Conservation (phyloP, 2,797 vertebrate species). For the Gorsachius magnificus region DNA sequence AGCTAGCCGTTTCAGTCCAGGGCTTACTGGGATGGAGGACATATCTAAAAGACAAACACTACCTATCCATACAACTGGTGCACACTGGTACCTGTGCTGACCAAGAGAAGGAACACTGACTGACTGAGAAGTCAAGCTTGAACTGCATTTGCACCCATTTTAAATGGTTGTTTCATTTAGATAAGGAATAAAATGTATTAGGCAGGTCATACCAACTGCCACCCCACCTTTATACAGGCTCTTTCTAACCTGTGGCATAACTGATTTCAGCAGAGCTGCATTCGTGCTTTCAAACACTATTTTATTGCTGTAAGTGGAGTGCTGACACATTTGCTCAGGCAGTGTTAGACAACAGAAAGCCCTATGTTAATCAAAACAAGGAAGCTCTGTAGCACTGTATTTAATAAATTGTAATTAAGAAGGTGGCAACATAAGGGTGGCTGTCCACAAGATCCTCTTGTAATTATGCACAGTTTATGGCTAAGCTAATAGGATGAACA, state of each 20-base stretch:
- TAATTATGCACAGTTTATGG: slow-evolving; percentile 59
- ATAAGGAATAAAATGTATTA: not conserved
- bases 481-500: slow-evolving; percentile 41
- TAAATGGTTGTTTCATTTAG: not conserved
- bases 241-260: not conserved
- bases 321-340: not conserved
- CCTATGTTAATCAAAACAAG: not conserved
- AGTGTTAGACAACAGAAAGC: not conserved
- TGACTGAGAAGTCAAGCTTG: not conserved
- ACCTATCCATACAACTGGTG: not conserved
- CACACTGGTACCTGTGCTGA: not conserved
- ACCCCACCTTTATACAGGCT: not conserved
- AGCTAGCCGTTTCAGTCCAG: not conserved
- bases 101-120: not conserved
- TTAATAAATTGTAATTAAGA: slow-evolving; percentile 48
- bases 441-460: slow-evolving; percentile 15
- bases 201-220: not conserved
- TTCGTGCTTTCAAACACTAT: not conserved
- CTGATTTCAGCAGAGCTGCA: not conserved
- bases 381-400: not conserved
- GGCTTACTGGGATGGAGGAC: not conserved
- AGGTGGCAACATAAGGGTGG: slow-evolving; percentile 15
- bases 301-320: not conserved
- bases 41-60: not conserved
- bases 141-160: not conserved